Percentiles rank a stretch among this genome's conserved stretches.
Evolutionary conservation across 2,888 invertebrate genomes (phyloP).

Genomic region (Abrostola tripartita): DNA sequence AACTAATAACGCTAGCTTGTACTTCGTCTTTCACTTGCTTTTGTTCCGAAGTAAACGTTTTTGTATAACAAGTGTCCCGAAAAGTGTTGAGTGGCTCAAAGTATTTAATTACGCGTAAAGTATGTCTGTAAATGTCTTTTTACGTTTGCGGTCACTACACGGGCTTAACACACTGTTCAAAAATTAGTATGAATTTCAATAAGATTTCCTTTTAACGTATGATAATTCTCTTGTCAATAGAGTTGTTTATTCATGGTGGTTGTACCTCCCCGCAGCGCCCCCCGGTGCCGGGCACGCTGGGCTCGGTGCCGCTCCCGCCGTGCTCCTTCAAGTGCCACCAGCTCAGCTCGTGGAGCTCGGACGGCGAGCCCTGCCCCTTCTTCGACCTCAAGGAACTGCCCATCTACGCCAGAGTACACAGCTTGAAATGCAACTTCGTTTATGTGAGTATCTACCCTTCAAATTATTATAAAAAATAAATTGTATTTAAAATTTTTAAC

Average conservation of each 20-base stretch:
- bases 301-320: slow-evolving; percentile 92
- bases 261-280: slow-evolving; percentile 82
- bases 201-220: not conserved
- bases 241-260: not conserved
- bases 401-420: slow-evolving; percentile 93
- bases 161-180: too few relatives aligned
- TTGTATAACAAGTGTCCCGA: too few relatives aligned
- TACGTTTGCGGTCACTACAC: too few relatives aligned
- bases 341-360: slow-evolving; percentile 82
- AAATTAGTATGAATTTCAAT: too few relatives aligned
- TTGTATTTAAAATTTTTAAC: not conserved
- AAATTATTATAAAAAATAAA: not conserved
- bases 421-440: slow-evolving; percentile 94
- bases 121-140: too few relatives aligned
- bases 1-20: too few relatives aligned
- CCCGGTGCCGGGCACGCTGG: slow-evolving; percentile 91
- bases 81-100: too few relatives aligned
- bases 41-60: too few relatives aligned
- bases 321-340: slow-evolving; percentile 92
- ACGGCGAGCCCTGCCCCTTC: slow-evolving; percentile 76
- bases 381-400: slow-evolving; percentile 90
- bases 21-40: too few relatives aligned
- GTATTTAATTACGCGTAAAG: too few relatives aligned
- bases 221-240: not conserved
- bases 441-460: slow-evolving; percentile 91